Base-by-base conservation (phyloP, 2,888 invertebrate species). In the Neoitamus cyanurus region DNA sequence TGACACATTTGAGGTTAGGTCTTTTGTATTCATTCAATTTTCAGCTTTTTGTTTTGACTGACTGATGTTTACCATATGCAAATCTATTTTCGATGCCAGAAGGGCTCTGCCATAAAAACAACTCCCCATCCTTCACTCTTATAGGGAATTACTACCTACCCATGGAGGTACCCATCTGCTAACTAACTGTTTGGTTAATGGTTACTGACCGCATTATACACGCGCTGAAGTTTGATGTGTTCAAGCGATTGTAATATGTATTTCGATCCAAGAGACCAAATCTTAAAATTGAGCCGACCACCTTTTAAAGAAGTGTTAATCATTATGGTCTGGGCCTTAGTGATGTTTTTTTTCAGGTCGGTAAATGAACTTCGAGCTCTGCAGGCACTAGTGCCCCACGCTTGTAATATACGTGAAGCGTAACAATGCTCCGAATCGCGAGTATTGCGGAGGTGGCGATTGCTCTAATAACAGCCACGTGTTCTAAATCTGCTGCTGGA, bases 1-100 rank as follows among this genome's bases (percentile, higher is more conserved):
- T 73, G 73, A 73, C 73, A 73, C 73, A 20, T 73, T 73, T 73
- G 73, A 73, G 73, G 73, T 73, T 73, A 73, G 36, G 34, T 11
- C 31, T 36, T 34, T 73, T 73, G 58, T 58, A 58, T 58, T 15
- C 58, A 58, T 20, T 58, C 58, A 7, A 58, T 58, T 58, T 58
- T 58, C 58, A 58, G 58, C 25, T 20, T 58, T 20, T 58, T 58
- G 25, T 20, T 25, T 58, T 58, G 13, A 5, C 20, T 58, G 58
- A 58, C 7, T 58, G 58, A 15, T 20, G 20, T 20, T 25, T 25
- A 20, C 58, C 58, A 58, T 5, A 3, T 58, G 58, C 15, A 15
- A 20, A 3, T 9, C 58, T 7, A 20, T 58, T 0, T 6, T 9
- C 11, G 2, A n/a, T 20, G 9, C 58, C 9, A 58, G 5, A 58